Evolutionary conservation across 2,113 vertebrate species (phyloP).

Genomic region (Zeus faber): DNA sequence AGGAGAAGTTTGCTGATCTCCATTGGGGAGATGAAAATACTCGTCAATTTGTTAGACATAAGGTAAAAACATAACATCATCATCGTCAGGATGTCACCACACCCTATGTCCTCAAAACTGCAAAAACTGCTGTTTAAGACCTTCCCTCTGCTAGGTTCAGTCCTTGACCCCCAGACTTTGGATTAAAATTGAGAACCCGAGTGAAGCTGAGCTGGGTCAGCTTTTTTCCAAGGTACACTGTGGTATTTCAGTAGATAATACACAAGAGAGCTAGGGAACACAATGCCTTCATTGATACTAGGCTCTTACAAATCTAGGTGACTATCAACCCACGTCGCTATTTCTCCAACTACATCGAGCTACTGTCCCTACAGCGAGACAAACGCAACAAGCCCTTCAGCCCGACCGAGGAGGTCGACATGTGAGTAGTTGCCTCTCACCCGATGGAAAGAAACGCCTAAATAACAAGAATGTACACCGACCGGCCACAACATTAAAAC

Average conservation of each 20-base stretch:
- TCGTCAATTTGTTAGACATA: constrained; percentile 48
- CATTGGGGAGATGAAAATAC: constrained; percentile 53
- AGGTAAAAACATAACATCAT: constrained; percentile 53
- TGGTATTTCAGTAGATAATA: not conserved
- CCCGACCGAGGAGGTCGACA: constrained; percentile 29
- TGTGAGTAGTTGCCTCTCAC: constrained; percentile 41
- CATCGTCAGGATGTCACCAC: too few relatives aligned
- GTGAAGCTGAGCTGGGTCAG: constrained; percentile 49
- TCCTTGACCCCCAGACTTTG: constrained; percentile 62
- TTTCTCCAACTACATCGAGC: constrained; percentile 75
- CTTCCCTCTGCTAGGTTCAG: constrained; percentile 50
- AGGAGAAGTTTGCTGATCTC: constrained; percentile 57
- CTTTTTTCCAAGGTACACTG: constrained; percentile 62
- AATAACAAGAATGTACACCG: not conserved
- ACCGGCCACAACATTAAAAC: too few relatives aligned
- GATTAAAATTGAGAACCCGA: constrained; percentile 23
- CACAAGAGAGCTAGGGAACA: not conserved
- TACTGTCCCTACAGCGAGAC: constrained; percentile 63
- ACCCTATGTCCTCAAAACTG: not conserved
- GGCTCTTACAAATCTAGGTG: constrained; percentile 49
- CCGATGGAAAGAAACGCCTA: not conserved
- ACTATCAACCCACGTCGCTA: constrained; percentile 50
- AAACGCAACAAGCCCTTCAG: constrained; percentile 53
- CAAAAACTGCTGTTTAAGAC: not conserved
- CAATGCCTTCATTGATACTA: not conserved